These are phyloP conservation scores for Eucera pruinosa DNA, from an alignment of 2,888 invertebrate genomes.

Conservation along the genomic window DNA sequence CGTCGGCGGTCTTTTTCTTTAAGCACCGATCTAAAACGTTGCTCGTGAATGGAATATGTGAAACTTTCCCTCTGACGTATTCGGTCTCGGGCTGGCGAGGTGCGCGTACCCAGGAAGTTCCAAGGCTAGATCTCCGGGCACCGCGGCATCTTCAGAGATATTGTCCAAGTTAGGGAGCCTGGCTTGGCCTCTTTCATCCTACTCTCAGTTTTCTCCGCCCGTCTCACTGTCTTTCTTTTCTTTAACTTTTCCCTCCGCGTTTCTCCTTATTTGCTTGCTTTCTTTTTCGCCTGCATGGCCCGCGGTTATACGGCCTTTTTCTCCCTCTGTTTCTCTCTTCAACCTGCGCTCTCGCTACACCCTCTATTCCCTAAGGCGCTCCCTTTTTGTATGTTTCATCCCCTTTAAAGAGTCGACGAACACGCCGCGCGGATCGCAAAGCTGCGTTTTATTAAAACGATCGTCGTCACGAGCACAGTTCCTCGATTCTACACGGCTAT, in stretches of 20 bases:
- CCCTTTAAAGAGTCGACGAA: conserved; percentile 38
- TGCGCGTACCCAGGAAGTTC: conserved; percentile 63
- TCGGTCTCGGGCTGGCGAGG: conserved; percentile 45
- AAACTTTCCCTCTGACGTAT: conserved; percentile 64
- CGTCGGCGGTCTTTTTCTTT: conserved; percentile 37
- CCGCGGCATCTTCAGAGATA: conserved; percentile 74
- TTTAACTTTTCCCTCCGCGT: conserved; percentile 42
- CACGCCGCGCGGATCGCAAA: conserved; percentile 17
- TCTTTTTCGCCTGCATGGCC: conserved; percentile 54
- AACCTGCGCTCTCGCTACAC: background rate
- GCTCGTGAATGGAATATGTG: conserved; percentile 63
- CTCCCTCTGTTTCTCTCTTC: background rate
- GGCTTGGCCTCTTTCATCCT: conserved; percentile 59
- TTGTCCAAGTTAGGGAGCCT: conserved; percentile 73
- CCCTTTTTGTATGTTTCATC: conserved; percentile 34
- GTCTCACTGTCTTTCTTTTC: conserved; percentile 5
- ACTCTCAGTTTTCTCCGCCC: conserved; percentile 36
- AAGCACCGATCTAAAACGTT: conserved; percentile 58
- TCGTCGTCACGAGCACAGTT: conserved; percentile 19
- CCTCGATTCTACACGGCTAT: conserved; percentile 28
- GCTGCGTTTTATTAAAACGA: conserved; percentile 56
- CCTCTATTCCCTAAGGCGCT: background rate
- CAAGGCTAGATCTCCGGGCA: conserved; percentile 69
- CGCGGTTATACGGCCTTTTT: conserved; percentile 55
- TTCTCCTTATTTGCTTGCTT: conserved; percentile 53